Evolutionary conservation across 2,888 invertebrate species (phyloP).

Genomic region (Sepiola atlantica): DNA sequence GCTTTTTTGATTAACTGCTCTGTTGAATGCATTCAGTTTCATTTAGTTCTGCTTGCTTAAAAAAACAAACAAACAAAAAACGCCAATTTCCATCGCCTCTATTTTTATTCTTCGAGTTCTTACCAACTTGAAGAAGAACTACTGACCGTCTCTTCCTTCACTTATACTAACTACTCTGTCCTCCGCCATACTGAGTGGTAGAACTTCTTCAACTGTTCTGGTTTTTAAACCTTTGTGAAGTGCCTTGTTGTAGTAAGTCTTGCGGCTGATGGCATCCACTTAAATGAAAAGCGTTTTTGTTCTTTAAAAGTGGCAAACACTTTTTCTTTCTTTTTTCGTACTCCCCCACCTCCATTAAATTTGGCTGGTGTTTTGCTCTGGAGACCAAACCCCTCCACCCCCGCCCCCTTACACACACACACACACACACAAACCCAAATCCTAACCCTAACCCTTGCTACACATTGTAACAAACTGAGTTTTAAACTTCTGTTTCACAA

Average conservation of each 20-base stretch:
- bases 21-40: not conserved
- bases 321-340: not conserved
- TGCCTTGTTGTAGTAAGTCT: not conserved
- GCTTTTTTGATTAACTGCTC: too few relatives aligned
- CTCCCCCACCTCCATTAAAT: too few relatives aligned
- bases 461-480: not conserved
- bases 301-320: not conserved
- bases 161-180: not conserved
- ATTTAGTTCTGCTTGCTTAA: not conserved
- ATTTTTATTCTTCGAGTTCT: not conserved
- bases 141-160: too few relatives aligned
- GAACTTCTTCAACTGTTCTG: not conserved
- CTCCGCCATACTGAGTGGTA: not conserved
- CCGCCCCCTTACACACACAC: too few relatives aligned
- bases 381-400: not conserved
- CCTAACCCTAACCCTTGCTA: too few relatives aligned
- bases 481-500: not conserved
- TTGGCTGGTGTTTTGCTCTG: not conserved
- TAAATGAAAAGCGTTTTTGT: not conserved
- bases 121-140: not conserved
- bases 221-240: conserved; percentile 17
- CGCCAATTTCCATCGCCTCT: not conserved
- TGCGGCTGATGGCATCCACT: conserved; percentile 32
- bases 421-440: too few relatives aligned
- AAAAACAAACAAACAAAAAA: not conserved